These are phyloP conservation scores for Aspidoscelis tigris DNA, from an alignment of 2,113 vertebrate species.

Conservation along the genomic window DNA sequence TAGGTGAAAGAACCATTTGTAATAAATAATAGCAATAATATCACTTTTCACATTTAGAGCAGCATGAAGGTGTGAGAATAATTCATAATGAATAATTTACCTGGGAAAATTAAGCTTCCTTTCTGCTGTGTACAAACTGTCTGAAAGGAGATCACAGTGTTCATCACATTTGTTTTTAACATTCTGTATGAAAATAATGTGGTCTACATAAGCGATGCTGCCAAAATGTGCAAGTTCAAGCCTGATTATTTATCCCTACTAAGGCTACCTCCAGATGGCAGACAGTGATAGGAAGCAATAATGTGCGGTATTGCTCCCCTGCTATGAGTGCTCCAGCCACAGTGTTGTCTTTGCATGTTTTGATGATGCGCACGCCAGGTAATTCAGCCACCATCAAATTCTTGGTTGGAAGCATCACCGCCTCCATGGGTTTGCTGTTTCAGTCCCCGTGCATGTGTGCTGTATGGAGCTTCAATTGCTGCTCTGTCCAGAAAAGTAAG, in stretches of 20 bases:
- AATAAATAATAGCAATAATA: constrained; percentile 38
- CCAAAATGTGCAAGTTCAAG: background rate
- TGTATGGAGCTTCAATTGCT: no score
- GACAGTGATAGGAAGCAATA: no score
- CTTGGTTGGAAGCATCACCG: no score
- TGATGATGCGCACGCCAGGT: no score
- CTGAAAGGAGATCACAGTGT: constrained; percentile 14
- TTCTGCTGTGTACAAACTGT: background rate
- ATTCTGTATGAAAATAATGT: constrained; percentile 26
- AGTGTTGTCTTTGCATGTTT: no score
- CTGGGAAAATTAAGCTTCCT: background rate
- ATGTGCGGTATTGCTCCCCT: no score
- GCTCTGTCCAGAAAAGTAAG: no score
- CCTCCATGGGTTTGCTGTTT: no score
- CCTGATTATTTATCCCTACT: background rate
- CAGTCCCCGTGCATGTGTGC: no score
- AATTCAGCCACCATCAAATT: no score
- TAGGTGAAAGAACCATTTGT: constrained; percentile 25
- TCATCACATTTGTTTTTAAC: constrained; percentile 5
- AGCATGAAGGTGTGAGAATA: constrained; percentile 4
- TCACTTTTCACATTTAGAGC: constrained; percentile 12
- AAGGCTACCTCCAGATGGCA: no score
- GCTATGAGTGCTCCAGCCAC: no score
- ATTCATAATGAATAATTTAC: constrained; percentile 41
- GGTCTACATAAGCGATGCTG: background rate